phyloP scores from a whole-genome alignment of 2,113 vertebrate genomes.

The Chlamydotis undulata region DNA sequence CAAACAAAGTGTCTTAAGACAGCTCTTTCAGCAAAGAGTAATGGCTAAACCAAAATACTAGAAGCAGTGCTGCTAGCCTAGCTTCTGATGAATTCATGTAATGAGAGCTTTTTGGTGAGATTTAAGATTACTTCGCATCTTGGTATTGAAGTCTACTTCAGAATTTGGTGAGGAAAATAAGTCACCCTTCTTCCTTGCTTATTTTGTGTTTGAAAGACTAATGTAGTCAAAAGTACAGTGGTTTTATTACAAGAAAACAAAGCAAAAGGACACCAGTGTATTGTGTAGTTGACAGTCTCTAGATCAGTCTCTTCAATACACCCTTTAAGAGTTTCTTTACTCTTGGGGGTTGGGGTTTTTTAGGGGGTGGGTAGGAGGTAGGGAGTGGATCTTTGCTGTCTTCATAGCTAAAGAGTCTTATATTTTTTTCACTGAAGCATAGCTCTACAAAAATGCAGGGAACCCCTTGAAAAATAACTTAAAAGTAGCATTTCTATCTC shows the following conservation, averaged over 20 bases:
- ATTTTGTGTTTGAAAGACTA: not conserved
- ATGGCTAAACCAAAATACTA: not conserved
- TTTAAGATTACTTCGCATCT: not conserved
- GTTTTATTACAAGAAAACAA: not conserved
- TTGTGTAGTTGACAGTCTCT: not conserved
- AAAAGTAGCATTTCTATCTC: not conserved
- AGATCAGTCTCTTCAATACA: not conserved
- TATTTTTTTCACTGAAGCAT: not conserved
- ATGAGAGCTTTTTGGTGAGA: not conserved
- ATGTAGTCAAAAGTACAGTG: not conserved
- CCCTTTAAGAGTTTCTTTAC: not conserved
- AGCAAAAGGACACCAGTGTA: not conserved
- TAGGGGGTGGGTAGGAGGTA: fast-evolving
- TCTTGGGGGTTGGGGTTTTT: not conserved
- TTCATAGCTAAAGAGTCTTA: not conserved
- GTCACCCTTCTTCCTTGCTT: not conserved
- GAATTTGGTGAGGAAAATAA: not conserved
- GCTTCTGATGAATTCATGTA: not conserved
- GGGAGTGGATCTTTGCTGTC: not conserved
- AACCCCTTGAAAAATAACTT: not conserved
- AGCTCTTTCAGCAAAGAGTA: not conserved
- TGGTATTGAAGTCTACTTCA: not conserved
- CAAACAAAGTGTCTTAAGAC: not conserved
- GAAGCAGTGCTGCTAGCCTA: not conserved
- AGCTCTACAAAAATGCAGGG: not conserved